These are phyloP conservation scores for Nesoenas mayeri DNA, from an alignment of 2,113 vertebrate species.

Conservation along the genomic window DNA sequence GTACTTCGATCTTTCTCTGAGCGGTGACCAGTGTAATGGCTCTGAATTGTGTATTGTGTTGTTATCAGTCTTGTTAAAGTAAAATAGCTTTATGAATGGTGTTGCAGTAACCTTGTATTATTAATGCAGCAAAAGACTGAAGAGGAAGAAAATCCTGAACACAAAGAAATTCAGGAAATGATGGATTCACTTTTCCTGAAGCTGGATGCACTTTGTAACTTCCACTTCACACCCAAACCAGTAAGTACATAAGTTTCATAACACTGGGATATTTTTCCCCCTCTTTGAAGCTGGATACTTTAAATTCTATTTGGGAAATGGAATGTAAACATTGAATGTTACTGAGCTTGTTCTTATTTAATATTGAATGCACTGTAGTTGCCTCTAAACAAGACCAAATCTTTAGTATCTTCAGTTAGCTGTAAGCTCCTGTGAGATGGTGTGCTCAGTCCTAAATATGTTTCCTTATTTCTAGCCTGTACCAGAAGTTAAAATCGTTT, in stretches of 20 bases:
- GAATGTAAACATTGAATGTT: neutral
- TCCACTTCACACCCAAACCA: conserved; percentile 95
- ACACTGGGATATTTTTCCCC: neutral
- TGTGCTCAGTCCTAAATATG: neutral
- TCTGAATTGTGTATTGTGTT: neutral
- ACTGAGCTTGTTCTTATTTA: neutral
- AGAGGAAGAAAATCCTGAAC: conserved; percentile 90
- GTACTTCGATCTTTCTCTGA: neutral
- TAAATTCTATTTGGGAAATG: neutral
- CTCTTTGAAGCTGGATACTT: neutral
- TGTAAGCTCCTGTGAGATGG: neutral
- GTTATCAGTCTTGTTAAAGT: neutral
- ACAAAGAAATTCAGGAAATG: conserved; percentile 91
- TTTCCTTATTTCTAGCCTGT: conserved; percentile 77
- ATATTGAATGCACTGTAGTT: neutral
- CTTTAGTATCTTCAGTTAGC: neutral
- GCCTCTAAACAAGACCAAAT: neutral
- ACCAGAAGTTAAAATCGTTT: conserved; percentile 94
- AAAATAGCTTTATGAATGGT: neutral
- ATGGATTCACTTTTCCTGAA: conserved; percentile 94
- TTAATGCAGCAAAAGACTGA: conserved; percentile 82
- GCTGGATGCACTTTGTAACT: conserved; percentile 94
- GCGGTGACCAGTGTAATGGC: neutral
- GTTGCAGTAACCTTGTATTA: neutral
- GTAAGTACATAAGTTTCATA: conserved; percentile 72